Conservation (phyloP, 1,140 invertebrate genomes). For the Hylaeus volcanicus region DNA sequence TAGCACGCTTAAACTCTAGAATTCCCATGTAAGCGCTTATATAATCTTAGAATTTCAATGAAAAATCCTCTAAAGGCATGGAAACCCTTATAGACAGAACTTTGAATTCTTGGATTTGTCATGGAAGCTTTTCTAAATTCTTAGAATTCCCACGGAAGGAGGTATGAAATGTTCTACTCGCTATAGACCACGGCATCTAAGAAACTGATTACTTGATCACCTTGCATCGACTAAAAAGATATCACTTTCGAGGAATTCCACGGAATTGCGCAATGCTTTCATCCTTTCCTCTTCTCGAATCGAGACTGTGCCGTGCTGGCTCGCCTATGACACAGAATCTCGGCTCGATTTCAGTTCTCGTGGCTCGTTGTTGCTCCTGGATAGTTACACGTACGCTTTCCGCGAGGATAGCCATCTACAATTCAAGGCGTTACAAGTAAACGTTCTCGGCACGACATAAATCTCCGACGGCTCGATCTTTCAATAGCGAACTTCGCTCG, state of each 20-base stretch:
- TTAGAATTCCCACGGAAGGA: not conserved
- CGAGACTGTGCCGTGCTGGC: not conserved
- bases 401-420: slow-evolving; percentile 71
- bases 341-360: slow-evolving; percentile 66
- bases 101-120: too few species aligned
- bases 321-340: slow-evolving; percentile 13
- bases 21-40: too few species aligned
- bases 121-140: too few species aligned
- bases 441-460: slow-evolving; percentile 72
- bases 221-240: not conserved
- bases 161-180: too few species aligned
- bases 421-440: slow-evolving; percentile 77
- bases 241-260: not conserved
- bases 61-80: too few species aligned
- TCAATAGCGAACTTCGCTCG: slow-evolving; percentile 65
- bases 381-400: slow-evolving; percentile 50
- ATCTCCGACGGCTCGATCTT: slow-evolving; percentile 71
- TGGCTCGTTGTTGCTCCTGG: slow-evolving; percentile 56
- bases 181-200: too few species aligned
- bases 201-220: too few species aligned
- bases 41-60: too few species aligned
- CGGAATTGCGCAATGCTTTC: slow-evolving; percentile 16
- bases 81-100: too few species aligned
- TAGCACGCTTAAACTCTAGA: too few species aligned
- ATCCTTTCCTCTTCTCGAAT: slow-evolving; percentile 1